phyloP scores from a whole-genome alignment of 2,113 vertebrate genomes.

The Ceuthmochares aereus region DNA sequence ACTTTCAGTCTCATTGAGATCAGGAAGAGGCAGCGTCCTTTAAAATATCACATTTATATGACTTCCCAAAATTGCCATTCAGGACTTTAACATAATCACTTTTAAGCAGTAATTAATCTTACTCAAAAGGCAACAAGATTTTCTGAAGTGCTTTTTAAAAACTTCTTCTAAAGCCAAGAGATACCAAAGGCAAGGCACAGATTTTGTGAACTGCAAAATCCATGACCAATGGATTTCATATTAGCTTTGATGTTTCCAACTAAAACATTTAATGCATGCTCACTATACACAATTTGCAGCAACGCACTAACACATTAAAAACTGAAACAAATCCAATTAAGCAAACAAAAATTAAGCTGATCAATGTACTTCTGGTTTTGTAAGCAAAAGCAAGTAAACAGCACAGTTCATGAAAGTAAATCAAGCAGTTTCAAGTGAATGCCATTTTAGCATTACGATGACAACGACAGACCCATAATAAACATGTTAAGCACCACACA shows the following conservation, averaged over 20 bases:
- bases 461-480: not conserved
- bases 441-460: fast-evolving
- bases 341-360: not conserved
- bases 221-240: not conserved
- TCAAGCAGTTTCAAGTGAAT: not conserved
- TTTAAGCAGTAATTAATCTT: not conserved
- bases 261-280: not conserved
- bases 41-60: not conserved
- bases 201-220: not conserved
- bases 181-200: not conserved
- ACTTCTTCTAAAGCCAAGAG: not conserved
- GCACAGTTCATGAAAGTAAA: not conserved
- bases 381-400: not conserved
- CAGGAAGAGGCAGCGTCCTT: not conserved
- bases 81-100: not conserved
- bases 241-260: not conserved
- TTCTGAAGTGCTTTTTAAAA: not conserved
- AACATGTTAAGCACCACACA: not conserved
- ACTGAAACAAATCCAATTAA: not conserved
- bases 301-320: not conserved
- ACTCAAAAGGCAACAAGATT: not conserved
- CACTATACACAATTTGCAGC: not conserved
- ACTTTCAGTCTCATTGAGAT: not conserved
- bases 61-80: not conserved
- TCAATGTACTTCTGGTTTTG: not conserved